Evolutionary conservation across 1,140 invertebrate genomes (phyloP).

Genomic region (Lysiphlebus fabarum): DNA sequence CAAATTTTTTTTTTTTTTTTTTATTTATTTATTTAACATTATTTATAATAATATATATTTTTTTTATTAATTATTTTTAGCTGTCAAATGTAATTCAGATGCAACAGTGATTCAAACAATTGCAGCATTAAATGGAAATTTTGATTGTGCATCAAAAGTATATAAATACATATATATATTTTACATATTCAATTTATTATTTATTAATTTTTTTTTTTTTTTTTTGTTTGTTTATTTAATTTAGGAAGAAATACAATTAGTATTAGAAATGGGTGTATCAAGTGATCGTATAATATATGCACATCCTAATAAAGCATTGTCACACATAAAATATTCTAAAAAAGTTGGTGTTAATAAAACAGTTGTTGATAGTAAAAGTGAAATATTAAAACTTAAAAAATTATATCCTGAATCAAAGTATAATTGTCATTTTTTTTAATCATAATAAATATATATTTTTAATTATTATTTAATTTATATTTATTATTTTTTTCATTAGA

Average conservation of each 20-base stretch:
- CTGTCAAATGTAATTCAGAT: constrained; percentile 75
- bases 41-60: too few relatives aligned
- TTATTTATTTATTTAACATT: too few relatives aligned
- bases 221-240: too few relatives aligned
- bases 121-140: constrained; percentile 64
- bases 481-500: constrained; percentile 49
- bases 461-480: too few relatives aligned
- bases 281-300: constrained; percentile 87
- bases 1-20: too few relatives aligned
- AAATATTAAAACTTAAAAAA: constrained; percentile 86
- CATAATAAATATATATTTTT: too few relatives aligned
- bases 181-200: neutral
- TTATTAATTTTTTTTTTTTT: too few relatives aligned
- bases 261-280: constrained; percentile 62
- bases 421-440: constrained; percentile 33
- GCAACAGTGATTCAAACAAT: constrained; percentile 63
- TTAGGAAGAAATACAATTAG: constrained; percentile 65
- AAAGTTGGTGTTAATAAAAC: constrained; percentile 73
- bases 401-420: constrained; percentile 79
- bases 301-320: constrained; percentile 89
- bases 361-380: constrained; percentile 93
- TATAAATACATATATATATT: too few relatives aligned
- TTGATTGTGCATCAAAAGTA: constrained; percentile 78
- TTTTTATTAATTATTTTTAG: constrained; percentile 41
- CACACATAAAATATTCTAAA: constrained; percentile 83